These are phyloP conservation scores for Anthonomus grandis DNA, from an alignment of 1,140 invertebrate genomes.

Conservation along the genomic window DNA sequence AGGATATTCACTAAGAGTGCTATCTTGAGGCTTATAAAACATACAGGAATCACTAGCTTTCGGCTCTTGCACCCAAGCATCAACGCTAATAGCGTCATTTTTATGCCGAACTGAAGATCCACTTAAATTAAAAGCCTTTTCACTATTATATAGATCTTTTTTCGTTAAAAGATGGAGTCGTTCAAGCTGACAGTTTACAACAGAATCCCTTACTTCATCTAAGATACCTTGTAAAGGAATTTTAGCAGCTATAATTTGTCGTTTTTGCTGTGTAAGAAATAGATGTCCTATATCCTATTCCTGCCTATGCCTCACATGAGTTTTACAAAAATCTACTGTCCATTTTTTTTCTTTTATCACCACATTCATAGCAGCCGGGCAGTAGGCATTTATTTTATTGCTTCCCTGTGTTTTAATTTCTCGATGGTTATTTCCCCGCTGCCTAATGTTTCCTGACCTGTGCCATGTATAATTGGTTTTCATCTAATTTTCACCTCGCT, in stretches of 20 bases:
- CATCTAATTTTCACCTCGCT: neutral
- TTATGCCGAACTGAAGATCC: neutral
- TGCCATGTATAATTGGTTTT: constrained; percentile 19
- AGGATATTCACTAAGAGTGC: neutral
- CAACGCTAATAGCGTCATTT: constrained; percentile 5
- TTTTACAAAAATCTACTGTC: constrained; percentile 12
- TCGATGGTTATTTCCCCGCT: constrained; percentile 13
- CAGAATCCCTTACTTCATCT: constrained; percentile 13
- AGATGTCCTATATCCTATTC: constrained; percentile 11
- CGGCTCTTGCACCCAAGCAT: constrained; percentile 2
- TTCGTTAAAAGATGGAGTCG: constrained; percentile 21
- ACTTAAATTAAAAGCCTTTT: constrained; percentile 1
- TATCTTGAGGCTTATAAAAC: constrained; percentile 7
- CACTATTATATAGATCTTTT: constrained; percentile 28
- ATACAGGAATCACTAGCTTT: neutral
- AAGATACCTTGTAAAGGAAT: constrained; percentile 13
- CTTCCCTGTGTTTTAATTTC: constrained; percentile 16
- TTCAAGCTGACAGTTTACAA: constrained; percentile 1
- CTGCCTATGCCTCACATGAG: constrained; percentile 18
- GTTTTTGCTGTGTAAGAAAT: neutral
- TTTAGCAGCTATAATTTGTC: constrained; percentile 2
- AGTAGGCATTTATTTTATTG: constrained; percentile 25
- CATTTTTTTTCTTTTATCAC: constrained; percentile 1
- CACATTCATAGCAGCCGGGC: constrained; percentile 19
- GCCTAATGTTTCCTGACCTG: constrained; percentile 15